Evolutionary conservation across 2,888 invertebrate species (phyloP), one percentile per base, ranked within the genome.

Genomic region (Ditula angustiorana): DNA sequence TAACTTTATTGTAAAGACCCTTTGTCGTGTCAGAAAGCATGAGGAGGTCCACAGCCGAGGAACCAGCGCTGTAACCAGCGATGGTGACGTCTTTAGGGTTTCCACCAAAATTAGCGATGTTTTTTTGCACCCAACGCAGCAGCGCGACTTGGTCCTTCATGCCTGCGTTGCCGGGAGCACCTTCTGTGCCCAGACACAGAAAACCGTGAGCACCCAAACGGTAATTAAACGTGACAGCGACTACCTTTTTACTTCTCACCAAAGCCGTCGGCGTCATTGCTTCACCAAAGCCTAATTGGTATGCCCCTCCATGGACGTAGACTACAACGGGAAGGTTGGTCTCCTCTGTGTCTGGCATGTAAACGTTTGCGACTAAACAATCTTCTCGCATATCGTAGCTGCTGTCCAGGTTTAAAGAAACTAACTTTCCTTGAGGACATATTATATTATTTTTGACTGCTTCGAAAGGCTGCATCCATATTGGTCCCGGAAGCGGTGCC

Each of bases 141-240:
- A 83, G 68, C 0, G 84, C 81, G 1, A 88, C 77, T 70, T 86
- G 86, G 59, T 89, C 88, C 68, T 88, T 88, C 77, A 87, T 75
- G 3, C 85, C 88, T 21, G 87, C 88, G 33, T 82, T 82, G 2
- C 82, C 82, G 4, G 82, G 82, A 33, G 57, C 71, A 21, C 68
- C 68, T 41, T 80, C 69, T 0, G 82, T 81, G 2, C 82, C 82
- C 2, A 81, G 60, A 64, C 82, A 82, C 2, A 82, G 68, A 44
- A 79, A 82, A 0, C 82, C 82, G 76, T 77, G 76, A 1, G 73
- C 50, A 3, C 74, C 77, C 0, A 77, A 46, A 8, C 78, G 72
- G 49, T 78, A 75, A 33, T 76, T 78, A 23, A 77, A 74, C n/a
- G 65, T 71, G 0, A 77, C 73, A 0, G 60, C 66, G 1, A 78